A percentile compares a stretch with the other conserved stretches of the same genome.
These are phyloP conservation scores for Psococerastis gibbosa DNA, from an alignment of 2,888 invertebrate genomes.

Conservation along the genomic window DNA sequence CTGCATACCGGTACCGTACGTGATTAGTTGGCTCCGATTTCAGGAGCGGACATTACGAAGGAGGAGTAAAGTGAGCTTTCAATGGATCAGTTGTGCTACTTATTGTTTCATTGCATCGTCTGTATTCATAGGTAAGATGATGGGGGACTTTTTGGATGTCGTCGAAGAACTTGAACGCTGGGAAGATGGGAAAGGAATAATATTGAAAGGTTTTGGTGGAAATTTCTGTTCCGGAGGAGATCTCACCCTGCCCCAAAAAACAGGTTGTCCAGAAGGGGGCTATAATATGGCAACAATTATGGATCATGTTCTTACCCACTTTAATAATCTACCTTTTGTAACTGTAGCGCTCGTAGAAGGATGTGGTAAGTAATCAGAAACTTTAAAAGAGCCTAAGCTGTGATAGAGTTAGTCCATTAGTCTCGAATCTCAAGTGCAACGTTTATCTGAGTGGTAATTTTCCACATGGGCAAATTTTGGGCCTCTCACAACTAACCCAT, in stretches of 20 bases:
- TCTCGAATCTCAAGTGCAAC: too few relatives aligned
- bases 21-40: too few relatives aligned
- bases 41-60: too few relatives aligned
- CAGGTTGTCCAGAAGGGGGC: constrained; percentile 23
- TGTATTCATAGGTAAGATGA: constrained; percentile 29
- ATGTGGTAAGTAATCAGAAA: constrained; percentile 16
- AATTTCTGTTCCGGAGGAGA: constrained; percentile 36
- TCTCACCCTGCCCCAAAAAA: constrained; percentile 24
- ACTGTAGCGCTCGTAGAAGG: constrained; percentile 30
- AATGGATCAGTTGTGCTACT: too few relatives aligned
- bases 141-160: constrained; percentile 28
- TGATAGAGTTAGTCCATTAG: too few relatives aligned
- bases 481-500: too few relatives aligned
- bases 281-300: constrained; percentile 27
- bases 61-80: too few relatives aligned
- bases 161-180: constrained; percentile 27
- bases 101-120: too few relatives aligned
- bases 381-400: too few relatives aligned
- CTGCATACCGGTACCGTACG: too few relatives aligned
- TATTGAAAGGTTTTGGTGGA: constrained; percentile 26
- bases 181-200: constrained; percentile 26
- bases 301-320: constrained; percentile 25
- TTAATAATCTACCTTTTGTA: constrained; percentile 28
- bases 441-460: too few relatives aligned
- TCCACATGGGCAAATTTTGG: too few relatives aligned